Percentiles rank a stretch among this genome's conserved stretches.
Conservation (phyloP, 2,113 vertebrate species). For the Eira barbara region DNA sequence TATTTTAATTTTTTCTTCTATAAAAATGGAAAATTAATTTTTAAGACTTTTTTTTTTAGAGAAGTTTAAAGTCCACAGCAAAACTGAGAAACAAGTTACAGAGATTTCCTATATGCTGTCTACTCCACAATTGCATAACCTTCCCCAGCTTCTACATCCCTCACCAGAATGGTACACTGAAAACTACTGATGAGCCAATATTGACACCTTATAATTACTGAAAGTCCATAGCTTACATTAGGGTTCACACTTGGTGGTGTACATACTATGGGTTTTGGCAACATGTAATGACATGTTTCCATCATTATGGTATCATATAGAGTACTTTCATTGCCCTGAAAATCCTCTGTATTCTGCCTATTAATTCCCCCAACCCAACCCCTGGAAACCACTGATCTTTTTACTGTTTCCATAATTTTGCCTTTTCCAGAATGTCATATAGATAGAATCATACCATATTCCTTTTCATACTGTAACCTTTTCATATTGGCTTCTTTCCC, state of each 20-base stretch:
- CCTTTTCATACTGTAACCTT: not conserved
- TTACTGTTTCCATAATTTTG: not conserved
- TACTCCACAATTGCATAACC: not conserved
- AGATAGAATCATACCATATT: not conserved
- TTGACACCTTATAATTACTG: not conserved
- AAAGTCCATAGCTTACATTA: not conserved
- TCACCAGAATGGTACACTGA: not conserved
- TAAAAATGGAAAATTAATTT: not conserved
- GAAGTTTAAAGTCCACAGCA: not conserved
- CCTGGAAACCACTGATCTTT: not conserved
- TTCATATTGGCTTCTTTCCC: not conserved
- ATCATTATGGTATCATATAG: not conserved
- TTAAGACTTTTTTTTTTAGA: not conserved
- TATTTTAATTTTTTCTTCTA: not conserved
- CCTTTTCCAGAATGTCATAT: not conserved
- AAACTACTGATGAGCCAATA: not conserved
- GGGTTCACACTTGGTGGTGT: not conserved
- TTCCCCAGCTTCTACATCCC: not conserved
- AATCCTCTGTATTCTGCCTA: no score
- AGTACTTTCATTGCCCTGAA: not conserved
- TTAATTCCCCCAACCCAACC: not conserved
- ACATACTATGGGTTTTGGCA: not conserved
- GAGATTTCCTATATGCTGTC: not conserved
- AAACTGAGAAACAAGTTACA: not conserved
- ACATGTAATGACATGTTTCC: not conserved